phyloP scores from a whole-genome alignment of 2,797 vertebrate species.

The Prionace glauca region DNA sequence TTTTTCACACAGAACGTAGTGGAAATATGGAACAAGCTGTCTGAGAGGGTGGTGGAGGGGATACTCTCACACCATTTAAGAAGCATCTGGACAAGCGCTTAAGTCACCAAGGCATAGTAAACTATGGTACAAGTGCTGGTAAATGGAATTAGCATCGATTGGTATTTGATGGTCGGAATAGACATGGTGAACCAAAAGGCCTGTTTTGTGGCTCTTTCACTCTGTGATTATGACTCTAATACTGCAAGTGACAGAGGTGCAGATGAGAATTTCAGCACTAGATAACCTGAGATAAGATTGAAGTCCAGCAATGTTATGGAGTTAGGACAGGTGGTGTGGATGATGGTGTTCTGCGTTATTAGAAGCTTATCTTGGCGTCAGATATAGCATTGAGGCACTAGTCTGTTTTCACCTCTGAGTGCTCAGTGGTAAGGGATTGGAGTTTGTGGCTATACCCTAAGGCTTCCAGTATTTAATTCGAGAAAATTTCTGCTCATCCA shows the following conservation, averaged over 20 bases:
- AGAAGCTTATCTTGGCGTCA: neutral
- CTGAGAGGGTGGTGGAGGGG: too few relatives aligned
- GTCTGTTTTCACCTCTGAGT: neutral
- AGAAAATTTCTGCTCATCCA: neutral
- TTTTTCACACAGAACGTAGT: too few relatives aligned
- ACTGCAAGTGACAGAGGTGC: neutral
- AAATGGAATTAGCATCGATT: too few relatives aligned
- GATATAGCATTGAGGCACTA: neutral
- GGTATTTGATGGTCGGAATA: too few relatives aligned
- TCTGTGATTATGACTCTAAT: neutral
- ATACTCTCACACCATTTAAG: too few relatives aligned
- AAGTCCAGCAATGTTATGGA: neutral
- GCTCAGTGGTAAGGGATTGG: neutral
- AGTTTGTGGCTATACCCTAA: neutral
- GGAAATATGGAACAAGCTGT: too few relatives aligned
- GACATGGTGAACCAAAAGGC: too few relatives aligned
- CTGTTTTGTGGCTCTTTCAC: too few relatives aligned
- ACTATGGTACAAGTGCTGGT: too few relatives aligned
- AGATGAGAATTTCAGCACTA: neutral
- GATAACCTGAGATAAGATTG: neutral
- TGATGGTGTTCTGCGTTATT: neutral
- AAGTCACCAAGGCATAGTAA: too few relatives aligned
- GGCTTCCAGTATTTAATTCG: neutral
- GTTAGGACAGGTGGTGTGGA: neutral
- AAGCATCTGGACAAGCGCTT: too few relatives aligned